Percentiles rank a stretch among this genome's conserved stretches.
These are phyloP conservation scores for Pseudochirops cupreus DNA, from an alignment of 2,797 vertebrate genomes.

Conservation along the genomic window DNA sequence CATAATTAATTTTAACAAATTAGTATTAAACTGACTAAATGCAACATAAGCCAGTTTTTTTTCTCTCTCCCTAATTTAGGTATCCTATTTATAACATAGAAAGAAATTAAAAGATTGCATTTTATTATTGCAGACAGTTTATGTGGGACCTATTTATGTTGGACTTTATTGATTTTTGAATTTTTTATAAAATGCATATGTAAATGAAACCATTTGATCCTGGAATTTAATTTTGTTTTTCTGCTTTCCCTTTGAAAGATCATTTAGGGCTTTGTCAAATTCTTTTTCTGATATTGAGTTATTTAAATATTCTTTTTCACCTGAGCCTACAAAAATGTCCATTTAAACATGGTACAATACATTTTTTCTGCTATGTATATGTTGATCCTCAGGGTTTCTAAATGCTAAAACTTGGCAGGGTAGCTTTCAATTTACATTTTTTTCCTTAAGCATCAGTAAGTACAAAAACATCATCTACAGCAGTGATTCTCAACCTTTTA, in stretches of 20 bases:
- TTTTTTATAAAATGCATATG: not conserved
- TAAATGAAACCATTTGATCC: not conserved
- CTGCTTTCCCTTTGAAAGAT: not conserved
- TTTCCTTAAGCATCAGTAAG: not conserved
- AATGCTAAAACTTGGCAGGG: not conserved
- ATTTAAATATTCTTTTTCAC: not conserved
- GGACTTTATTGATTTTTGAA: not conserved
- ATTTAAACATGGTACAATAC: not conserved
- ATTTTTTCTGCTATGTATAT: not conserved
- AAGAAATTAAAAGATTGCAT: not conserved
- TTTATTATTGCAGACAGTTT: not conserved
- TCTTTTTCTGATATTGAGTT: not conserved
- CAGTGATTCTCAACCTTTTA: too few relatives aligned
- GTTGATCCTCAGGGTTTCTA: not conserved
- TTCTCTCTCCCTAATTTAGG: not conserved
- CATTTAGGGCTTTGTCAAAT: not conserved
- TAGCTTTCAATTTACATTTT: not conserved
- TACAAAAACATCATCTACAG: not conserved
- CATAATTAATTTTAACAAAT: not conserved
- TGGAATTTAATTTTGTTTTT: not conserved
- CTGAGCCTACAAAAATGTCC: not conserved
- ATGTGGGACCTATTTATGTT: not conserved
- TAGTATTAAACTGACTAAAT: not conserved
- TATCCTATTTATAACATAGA: not conserved
- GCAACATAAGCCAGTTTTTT: not conserved